Evolutionary conservation across 2,113 vertebrate species (phyloP).

Genomic region (Cettia cetti): DNA sequence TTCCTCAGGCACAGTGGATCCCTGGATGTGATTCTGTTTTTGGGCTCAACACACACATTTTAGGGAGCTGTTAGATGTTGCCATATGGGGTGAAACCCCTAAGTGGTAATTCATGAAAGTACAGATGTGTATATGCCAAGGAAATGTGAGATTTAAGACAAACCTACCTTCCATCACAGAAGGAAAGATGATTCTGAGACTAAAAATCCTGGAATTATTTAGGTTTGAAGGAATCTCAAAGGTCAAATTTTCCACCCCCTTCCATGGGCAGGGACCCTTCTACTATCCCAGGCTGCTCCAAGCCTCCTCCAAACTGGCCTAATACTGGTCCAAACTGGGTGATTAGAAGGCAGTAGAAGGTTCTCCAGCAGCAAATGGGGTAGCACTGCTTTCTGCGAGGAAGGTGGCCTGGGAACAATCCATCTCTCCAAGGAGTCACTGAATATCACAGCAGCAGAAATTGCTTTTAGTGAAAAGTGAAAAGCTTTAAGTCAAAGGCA

Average conservation of each 20-base stretch:
- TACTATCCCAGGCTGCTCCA: neutral
- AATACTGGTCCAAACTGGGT: neutral
- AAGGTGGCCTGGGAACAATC: neutral
- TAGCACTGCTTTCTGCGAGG: neutral
- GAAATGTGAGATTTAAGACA: neutral
- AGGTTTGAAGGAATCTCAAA: neutral
- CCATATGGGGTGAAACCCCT: neutral
- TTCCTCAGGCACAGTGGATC: neutral
- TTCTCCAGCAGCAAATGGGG: neutral
- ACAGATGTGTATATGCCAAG: too few species aligned
- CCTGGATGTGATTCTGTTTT: neutral
- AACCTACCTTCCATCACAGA: neutral
- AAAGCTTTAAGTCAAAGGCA: neutral
- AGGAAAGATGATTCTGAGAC: neutral
- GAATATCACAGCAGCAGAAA: neutral
- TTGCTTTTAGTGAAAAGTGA: neutral
- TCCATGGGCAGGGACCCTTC: neutral
- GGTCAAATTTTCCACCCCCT: neutral
- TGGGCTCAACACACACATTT: neutral
- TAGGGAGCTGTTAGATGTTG: neutral
- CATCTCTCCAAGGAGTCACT: neutral
- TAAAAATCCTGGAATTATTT: neutral
- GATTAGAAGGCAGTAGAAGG: neutral
- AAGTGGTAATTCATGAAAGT: neutral
- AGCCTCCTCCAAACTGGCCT: neutral